Evolutionary conservation across 2,797 vertebrate species (phyloP), one percentile per base, ranked within the genome.

Genomic region (Acrossocheilus wenchowensis): DNA sequence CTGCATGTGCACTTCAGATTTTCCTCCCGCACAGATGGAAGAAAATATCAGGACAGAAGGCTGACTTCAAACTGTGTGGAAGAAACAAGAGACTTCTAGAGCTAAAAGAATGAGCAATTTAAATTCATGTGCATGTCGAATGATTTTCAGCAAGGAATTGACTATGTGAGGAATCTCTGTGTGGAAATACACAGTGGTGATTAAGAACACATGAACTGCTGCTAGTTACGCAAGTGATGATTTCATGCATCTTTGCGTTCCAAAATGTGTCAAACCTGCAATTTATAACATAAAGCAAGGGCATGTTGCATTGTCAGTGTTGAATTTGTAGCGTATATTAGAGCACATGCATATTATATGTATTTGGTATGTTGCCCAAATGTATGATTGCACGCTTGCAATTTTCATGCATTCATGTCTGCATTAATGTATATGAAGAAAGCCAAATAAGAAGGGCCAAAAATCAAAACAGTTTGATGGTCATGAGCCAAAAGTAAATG

Each of bases 251-350:
- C 14, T 10, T 43, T 79, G 77, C 4, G 15, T 79, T 62, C 23
- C 39, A 79, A 79, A 79, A 79, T 79, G 39, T 62, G n/a, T 79
- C 36, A 62, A 79, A 75, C 45, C 7, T 52, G 15, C 73, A 52
- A 79, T 43, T 43, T 62, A 41, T 26, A 17, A 60, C 12, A 41
- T 78, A 78, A 54, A 2, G 10, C 50, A 36, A 78, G 50, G 36
- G 26, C 7, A 26, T 41, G 34, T 41, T 57, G 5, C 2, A 41
- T 41, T 39, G 21, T 9, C 21, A 15, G 6, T 9, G 12, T 41
- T 60, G 21, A 60, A 52, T 39, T n/a, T 78, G 0, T n/a, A 15
- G 75, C 0, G 1, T 8, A 60, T 23, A 26, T 57, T 39, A 41
- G 45, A 77, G 26, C 1, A 77, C 30, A 41, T 78, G 11, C 34